Evolutionary conservation across 1,140 invertebrate species (phyloP), one percentile per base, ranked within the genome.

Genomic region (Trypoxylus dichotomus): DNA sequence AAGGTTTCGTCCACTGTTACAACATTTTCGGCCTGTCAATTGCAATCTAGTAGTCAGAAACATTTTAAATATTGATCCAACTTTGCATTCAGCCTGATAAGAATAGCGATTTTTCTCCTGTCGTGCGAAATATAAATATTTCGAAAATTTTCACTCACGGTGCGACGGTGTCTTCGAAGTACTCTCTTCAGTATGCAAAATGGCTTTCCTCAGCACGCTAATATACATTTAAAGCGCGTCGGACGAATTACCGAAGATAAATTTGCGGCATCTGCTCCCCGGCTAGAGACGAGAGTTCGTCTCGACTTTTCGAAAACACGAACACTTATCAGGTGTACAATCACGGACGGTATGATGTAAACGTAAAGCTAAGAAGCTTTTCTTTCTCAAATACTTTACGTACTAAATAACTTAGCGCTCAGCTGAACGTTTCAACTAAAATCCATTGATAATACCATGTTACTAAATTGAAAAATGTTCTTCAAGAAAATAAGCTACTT

Each of bases 201-300:
- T 63, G 3, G 60, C 19, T 63, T 63, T 63, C 25, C 60, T 25
- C 60, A 24, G 19, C 25, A 63, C 21, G 60, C 25, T 63, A 63
- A 63, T 63, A 63, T 27, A 63, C 60, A 63, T 63, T 63, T 63
- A 27, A 63, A 13, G 21, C 21, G 25, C 60, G 60, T 63, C 10
- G 19, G 25, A 3, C 60, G 60, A 63, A 63, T 63, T 63, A 63
- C 60, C 21, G 10, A 63, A 63, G 19, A 63, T 27, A 63, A 63
- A 63, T 63, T 63, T 63, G 60, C 19, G 25, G 60, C 60, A 63
- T 25, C 60, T 63, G 60, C 60, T 27, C 60, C 60, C 6, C 43
- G 3, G 43, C 15, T 47, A 13, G n/a, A 3, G 3, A 47, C 0
- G 7, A 47, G 8, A 19, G 8, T 47, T 13, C 32, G 43, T 47